Base-by-base conservation (phyloP, 2,113 vertebrate species). In the Antigone vipio region DNA sequence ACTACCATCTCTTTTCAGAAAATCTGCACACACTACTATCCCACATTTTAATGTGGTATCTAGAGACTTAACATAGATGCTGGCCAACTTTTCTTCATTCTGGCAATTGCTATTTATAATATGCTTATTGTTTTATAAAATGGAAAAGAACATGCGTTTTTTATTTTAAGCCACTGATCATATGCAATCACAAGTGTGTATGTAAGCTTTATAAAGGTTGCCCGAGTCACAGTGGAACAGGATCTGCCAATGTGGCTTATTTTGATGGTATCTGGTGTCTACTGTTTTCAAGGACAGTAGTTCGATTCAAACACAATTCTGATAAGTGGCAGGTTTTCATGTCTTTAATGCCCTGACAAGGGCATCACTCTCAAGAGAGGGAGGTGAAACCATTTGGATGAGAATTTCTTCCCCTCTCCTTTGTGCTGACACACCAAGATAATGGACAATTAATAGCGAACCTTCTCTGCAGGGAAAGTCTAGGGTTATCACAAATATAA, bases 331-430 rank as follows among this genome's bases (percentile, higher is more conserved):
- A 98, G 97, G 96, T 98, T 98, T 98, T 97, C 91, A 52, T 97
- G 97, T 98, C 98, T 98, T 98, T 98, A 97, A 97, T 97, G 97
- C 95, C 97, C 97, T 97, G 97, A 98, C 98, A 98, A 98, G 98
- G 98, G 97, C 98, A 98, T 97, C 97, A 86, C 97, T 98, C 98
- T 98, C 98, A 96, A 89, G 98, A 98, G 98, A 98, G 97, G 88
- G 93, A 96, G 98, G 97, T 98, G 98, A 98, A 97, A 92, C 97
- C 95, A 64, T 96, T 97, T 97, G 97, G 98, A 97, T 38, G 87
- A 97, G 95, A 96, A 97, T 97, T 97, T 95, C 26, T 69, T 96
- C 95, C 89, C 92, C 52, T 96, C 81, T 96, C 88, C 85, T 98
- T 98, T 98, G 96, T 98, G 97, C 98, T 98, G 98, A 98, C 97